These are phyloP conservation scores for Andrena trimmerana DNA, from an alignment of 2,888 invertebrate genomes.

Conservation along the genomic window DNA sequence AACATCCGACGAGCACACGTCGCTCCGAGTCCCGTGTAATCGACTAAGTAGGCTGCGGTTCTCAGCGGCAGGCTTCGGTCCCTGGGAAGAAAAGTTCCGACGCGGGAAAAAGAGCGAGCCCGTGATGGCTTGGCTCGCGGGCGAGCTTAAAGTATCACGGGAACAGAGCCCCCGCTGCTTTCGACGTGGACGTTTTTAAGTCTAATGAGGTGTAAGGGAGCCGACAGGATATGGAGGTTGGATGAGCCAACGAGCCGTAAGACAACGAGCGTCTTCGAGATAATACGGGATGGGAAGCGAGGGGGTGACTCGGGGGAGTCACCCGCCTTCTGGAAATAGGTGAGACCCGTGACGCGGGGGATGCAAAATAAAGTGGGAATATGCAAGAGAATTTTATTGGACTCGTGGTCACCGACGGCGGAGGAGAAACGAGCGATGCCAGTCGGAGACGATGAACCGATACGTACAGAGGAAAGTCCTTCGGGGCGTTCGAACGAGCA, in stretches of 20 bases:
- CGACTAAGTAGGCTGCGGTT: background rate
- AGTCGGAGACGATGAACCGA: background rate
- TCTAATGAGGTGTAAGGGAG: conserved; percentile 68
- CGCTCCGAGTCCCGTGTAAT: background rate
- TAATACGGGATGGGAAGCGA: conserved; percentile 38
- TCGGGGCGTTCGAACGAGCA: conserved; percentile 28
- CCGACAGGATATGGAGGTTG: conserved; percentile 55
- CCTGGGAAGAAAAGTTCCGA: background rate
- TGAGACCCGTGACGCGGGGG: background rate
- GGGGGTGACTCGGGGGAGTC: conserved; percentile 49
- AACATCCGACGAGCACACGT: conserved; percentile 11
- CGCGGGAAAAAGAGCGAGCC: background rate
- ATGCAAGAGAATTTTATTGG: background rate
- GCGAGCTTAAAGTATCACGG: conserved; percentile 28
- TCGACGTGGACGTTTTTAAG: conserved; percentile 57
- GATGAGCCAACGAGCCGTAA: conserved; percentile 67
- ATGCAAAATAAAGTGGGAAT: background rate
- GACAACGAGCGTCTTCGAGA: conserved; percentile 48
- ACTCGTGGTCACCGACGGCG: background rate
- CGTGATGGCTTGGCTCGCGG: conserved; percentile 3
- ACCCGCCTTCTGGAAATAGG: background rate
- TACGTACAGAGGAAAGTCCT: conserved; percentile 3
- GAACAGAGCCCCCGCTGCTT: conserved; percentile 27
- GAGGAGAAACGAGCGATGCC: background rate
- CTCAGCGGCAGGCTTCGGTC: background rate